Evolutionary conservation across 2,797 vertebrate genomes (phyloP), one percentile per base, ranked within the genome.

Genomic region (Cossypha heuglini): DNA sequence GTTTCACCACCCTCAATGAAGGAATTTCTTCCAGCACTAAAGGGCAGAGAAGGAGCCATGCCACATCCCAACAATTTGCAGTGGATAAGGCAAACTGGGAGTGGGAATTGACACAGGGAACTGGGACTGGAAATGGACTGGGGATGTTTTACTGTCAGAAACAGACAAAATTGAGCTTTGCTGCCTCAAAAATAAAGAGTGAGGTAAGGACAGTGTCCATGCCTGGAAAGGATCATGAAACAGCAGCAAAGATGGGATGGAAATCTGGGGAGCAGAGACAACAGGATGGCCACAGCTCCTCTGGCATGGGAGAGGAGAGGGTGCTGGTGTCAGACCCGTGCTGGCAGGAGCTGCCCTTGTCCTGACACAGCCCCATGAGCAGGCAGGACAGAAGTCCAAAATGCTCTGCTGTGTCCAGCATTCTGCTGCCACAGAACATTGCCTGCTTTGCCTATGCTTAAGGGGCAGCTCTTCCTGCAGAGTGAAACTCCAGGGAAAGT

Each of bases 271-370:
- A 83, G 37, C 4, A 63, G 48, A 58, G 11, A 43, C 1, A 5
- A 5, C 6, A 63, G 6, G 15, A 10, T 4, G 51, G 35, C n/a
- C 29, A 64, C n/a, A 33, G 3, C 18, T 78, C 29, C 33, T 73
- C 40, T 0, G 2, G 25, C 29, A 25, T 1, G 16, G 2, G 5
- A 45, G 21, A 57, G 33, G 71, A 57, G 46, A 26, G 8, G 0
- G 6, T 17, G 21, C 2, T 8, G 29, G 11, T 42, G 72, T 8
- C 11, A 2, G 49, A 54, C 4, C 0, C 0, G 6, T 16, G 64
- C 10, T 74, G 48, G 31, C 43, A 57, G 62, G 37, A 55, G 22
- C 20, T 75, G 52, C 16, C 24, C 3, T 49, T 75, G 61, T 49
- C 25, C 45, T 18, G 28, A 3, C 10, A 4, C 16, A 46, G 49